Conservation (phyloP, 1,140 invertebrate species). For the Penaeus japonicus region DNA sequence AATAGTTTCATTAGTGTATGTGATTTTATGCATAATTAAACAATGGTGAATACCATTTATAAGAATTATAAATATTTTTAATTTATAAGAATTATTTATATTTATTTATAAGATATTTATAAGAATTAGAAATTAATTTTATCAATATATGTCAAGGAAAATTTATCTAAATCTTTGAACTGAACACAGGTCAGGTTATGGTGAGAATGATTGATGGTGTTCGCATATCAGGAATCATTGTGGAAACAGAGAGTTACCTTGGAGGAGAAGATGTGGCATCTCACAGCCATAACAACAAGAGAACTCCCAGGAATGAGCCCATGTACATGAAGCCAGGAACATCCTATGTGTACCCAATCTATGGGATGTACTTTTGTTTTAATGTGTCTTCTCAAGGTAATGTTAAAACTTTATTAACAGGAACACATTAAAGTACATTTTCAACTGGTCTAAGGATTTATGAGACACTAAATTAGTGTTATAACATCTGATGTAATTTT, state of each 20-base stretch:
- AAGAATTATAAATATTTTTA: too few relatives aligned
- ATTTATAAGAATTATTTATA: too few relatives aligned
- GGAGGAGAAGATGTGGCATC: constrained; percentile 78
- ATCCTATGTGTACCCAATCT: constrained; percentile 80
- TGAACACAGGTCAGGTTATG: constrained; percentile 65
- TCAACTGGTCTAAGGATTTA: too few relatives aligned
- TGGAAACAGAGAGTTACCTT: constrained; percentile 82
- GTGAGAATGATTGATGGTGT: constrained; percentile 70
- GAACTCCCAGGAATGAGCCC: constrained; percentile 75
- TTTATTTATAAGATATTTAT: background rate
- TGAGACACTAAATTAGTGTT: too few relatives aligned
- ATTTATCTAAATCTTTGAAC: constrained; percentile 56
- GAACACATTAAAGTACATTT: too few relatives aligned
- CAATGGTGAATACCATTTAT: too few relatives aligned
- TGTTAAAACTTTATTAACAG: too few relatives aligned
- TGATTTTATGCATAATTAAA: background rate
- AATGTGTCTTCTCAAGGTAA: constrained; percentile 72
- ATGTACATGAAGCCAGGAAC: constrained; percentile 86
- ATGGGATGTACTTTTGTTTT: constrained; percentile 84
- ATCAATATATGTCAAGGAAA: background rate
- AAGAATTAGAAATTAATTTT: background rate
- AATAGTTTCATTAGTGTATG: background rate
- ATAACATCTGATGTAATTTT: too few relatives aligned
- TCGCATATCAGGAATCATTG: constrained; percentile 71
- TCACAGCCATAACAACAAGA: constrained; percentile 73